Evolutionary conservation across 2,888 invertebrate species (phyloP), one percentile per base, ranked within the genome.

Genomic region (Helleia helle): DNA sequence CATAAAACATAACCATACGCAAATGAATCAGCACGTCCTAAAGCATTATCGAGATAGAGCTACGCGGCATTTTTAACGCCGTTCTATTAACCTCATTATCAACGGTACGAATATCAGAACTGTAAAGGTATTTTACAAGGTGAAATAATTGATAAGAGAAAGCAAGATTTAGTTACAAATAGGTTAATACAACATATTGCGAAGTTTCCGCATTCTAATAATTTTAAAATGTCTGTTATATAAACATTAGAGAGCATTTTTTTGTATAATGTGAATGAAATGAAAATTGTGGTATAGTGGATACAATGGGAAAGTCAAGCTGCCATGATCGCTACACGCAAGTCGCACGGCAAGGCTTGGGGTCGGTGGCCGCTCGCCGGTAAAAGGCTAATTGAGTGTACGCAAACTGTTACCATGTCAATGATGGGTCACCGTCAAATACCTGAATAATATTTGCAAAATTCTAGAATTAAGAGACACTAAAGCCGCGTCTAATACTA

Each of bases 311-410:
- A 80, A 81, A 77, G 74, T 70, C 60, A 70, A 74, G 81, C 80
- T 77, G 84, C 83, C 84, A 85, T 85, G 81, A 83, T 77, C 84
- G 85, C 81, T 66, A 69, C 80, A 85, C 86, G 84, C 83, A 84
- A 79, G 71, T 70, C 73, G 73, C 69, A 71, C 77, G 71, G 68
- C 72, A 66, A 79, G 80, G 87, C 87, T 88, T 88, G 88, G 88
- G 88, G 88, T 89, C 88, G 88, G 86, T 88, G 88, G 80, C 88
- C 88, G 88, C 87, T 80, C 75, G 86, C 86, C 86, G 86, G 86
- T 79, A 80, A 75, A 71, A 76, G 74, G 74, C 71, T 72, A 72
- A 76, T 72, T 71, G 67, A 63, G 60, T 65, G 61, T 65, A 71
- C 56, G 51, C 49, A 52, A 54, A 62, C 64, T 62, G 58, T 59